Percentiles rank a stretch among this genome's conserved stretches.
phyloP scores from a whole-genome alignment of 2,797 vertebrate species.

The Coccyzus lansbergi region DNA sequence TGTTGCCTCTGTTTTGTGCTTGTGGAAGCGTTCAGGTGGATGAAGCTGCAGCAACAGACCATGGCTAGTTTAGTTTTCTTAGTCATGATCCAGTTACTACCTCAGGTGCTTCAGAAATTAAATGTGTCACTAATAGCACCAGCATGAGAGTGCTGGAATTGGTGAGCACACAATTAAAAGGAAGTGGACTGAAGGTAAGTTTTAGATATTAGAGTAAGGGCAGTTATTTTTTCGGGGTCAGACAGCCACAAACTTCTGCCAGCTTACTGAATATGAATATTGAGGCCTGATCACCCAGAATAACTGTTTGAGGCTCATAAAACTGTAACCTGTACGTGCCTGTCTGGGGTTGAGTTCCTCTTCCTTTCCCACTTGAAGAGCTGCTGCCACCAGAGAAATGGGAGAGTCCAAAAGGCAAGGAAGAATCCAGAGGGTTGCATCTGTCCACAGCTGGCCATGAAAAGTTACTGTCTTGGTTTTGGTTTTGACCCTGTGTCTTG shows the following conservation, averaged over 20 bases:
- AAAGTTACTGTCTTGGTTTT: background rate
- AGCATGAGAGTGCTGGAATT: background rate
- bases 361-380: background rate
- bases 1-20: background rate
- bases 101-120: background rate
- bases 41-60: background rate
- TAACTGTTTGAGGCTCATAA: background rate
- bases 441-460: background rate
- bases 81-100: background rate
- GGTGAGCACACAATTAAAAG: background rate
- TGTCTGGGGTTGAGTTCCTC: background rate
- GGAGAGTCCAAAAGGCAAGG: background rate
- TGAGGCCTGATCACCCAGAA: background rate
- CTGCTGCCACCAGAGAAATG: background rate
- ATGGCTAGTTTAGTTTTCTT: background rate
- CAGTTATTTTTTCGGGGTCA: background rate
- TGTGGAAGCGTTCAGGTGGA: background rate
- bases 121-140: background rate
- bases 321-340: background rate
- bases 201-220: background rate
- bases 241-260: background rate
- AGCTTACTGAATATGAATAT: background rate
- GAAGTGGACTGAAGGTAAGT: background rate
- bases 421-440: background rate
- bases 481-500: background rate